phyloP scores from a whole-genome alignment of 2,113 vertebrate species.

The Pholis gunnellus region DNA sequence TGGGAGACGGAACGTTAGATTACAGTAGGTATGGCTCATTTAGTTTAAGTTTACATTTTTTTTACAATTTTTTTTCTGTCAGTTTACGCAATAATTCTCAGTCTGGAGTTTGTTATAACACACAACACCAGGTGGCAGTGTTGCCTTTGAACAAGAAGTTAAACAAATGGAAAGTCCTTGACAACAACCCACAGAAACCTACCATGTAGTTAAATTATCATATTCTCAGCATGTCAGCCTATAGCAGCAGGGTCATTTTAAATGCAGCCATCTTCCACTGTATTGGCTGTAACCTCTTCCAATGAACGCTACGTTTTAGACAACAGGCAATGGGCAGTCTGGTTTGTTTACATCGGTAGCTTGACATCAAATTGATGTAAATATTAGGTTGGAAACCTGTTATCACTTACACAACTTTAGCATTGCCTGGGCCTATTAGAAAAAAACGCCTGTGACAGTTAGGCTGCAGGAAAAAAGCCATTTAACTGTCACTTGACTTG shows the following conservation, averaged over 20 bases:
- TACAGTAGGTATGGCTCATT: neutral
- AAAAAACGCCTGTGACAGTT: conserved; percentile 17
- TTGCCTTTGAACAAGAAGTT: conserved; percentile 13
- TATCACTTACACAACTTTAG: conserved; percentile 31
- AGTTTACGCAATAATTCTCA: neutral
- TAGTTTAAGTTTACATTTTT: neutral
- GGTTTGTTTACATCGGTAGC: conserved; percentile 46
- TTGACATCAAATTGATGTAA: conserved; percentile 54
- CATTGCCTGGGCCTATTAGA: conserved; percentile 18
- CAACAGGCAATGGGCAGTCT: conserved; percentile 16
- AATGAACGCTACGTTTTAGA: conserved; percentile 2
- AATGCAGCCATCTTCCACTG: conserved; percentile 23
- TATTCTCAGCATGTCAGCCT: conserved; percentile 47
- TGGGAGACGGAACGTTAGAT: neutral
- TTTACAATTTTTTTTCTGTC: neutral
- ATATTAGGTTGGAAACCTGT: conserved; percentile 43
- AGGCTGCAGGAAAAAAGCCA: conserved; percentile 28
- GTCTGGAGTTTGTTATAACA: neutral
- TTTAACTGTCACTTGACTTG: conserved; percentile 60
- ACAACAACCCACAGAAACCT: conserved; percentile 51
- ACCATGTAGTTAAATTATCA: conserved; percentile 48
- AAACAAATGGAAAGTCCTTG: conserved; percentile 18
- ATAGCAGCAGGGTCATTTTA: conserved; percentile 47
- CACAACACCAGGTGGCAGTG: conserved; percentile 65
- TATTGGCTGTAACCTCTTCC: conserved; percentile 31